These are phyloP conservation scores for Tanytarsus gracilentus DNA, from an alignment of 2,888 invertebrate species.

Conservation along the genomic window DNA sequence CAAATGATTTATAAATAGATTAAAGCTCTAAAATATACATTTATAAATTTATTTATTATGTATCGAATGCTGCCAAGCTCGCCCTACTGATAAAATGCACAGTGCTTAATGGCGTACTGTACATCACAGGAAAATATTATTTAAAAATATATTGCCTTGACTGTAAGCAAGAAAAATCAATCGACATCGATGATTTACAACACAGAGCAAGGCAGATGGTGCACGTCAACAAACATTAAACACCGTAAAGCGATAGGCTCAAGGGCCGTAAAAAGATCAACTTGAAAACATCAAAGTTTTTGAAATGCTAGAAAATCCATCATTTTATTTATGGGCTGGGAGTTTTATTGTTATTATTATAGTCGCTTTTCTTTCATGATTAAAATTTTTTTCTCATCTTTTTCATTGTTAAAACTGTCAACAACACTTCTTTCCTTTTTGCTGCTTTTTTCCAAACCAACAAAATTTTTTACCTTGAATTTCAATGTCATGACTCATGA, in stretches of 20 bases:
- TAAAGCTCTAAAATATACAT: not conserved
- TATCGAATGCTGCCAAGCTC: too few relatives aligned
- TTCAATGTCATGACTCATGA: too few relatives aligned
- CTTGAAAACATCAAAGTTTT: conserved; percentile 21
- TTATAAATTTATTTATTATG: not conserved
- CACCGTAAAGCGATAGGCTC: conserved; percentile 18
- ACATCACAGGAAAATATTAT: too few relatives aligned
- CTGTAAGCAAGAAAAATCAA: not conserved
- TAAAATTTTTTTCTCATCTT: too few relatives aligned
- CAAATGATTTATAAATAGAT: conserved; percentile 12
- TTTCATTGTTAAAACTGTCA: too few relatives aligned
- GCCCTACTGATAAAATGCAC: too few relatives aligned
- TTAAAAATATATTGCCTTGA: too few relatives aligned
- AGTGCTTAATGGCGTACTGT: too few relatives aligned
- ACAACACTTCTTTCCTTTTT: too few relatives aligned
- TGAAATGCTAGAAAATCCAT: conserved; percentile 6
- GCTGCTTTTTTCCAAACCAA: too few relatives aligned
- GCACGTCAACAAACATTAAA: conserved; percentile 11
- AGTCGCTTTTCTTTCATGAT: too few relatives aligned
- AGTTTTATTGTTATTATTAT: conserved; percentile 5
- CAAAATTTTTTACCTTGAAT: too few relatives aligned
- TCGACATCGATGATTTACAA: conserved; percentile 9
- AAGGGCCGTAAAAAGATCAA: conserved; percentile 19
- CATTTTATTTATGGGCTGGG: not conserved
- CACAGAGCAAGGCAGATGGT: conserved; percentile 13